These are phyloP conservation scores for Periparus ater DNA, from an alignment of 2,797 vertebrate species.

Conservation along the genomic window DNA sequence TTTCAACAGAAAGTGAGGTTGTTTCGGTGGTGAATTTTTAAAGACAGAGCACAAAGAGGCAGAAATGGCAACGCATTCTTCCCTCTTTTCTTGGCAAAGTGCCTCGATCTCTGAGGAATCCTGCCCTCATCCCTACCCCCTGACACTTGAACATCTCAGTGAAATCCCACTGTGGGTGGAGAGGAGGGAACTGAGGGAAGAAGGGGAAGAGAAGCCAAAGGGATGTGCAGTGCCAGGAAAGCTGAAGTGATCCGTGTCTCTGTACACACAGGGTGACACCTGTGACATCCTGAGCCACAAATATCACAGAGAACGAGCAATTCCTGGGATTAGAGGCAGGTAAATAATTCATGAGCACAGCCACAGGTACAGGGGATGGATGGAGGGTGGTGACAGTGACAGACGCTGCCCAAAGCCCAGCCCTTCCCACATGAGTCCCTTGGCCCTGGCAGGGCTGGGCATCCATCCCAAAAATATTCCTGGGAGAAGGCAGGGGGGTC, in stretches of 20 bases:
- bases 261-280: background rate
- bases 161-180: background rate
- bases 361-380: background rate
- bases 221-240: background rate
- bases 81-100: background rate
- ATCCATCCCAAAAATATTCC: background rate
- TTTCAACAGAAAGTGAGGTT: background rate
- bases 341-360: background rate
- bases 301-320: background rate
- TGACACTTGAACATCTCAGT: background rate
- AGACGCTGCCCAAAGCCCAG: accelerated
- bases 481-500: accelerated
- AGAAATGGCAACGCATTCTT: background rate
- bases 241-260: background rate
- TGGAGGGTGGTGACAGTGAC: accelerated
- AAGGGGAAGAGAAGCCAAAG: background rate
- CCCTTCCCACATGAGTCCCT: accelerated
- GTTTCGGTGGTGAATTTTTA: background rate
- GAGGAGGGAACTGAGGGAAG: background rate
- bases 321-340: background rate
- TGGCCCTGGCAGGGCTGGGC: background rate
- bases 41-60: background rate
- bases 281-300: background rate
- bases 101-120: background rate
- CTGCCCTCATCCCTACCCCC: background rate